A percentile compares a stretch with the other conserved stretches of the same genome.
phyloP scores from a whole-genome alignment of 2,113 vertebrate genomes.

The Melanocharis versteri region DNA sequence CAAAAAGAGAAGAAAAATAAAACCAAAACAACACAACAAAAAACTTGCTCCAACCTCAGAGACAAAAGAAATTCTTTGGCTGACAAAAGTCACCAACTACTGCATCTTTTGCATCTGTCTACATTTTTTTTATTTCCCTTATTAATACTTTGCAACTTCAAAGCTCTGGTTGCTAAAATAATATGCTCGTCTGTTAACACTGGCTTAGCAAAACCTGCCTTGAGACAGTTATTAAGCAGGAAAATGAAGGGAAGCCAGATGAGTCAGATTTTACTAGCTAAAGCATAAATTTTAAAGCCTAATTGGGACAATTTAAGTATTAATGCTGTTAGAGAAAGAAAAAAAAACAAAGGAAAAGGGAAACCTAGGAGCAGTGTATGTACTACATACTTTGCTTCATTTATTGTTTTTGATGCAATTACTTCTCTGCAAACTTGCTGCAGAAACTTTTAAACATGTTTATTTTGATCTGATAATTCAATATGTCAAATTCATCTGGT shows the following conservation, averaged over 20 bases:
- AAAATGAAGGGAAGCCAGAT: background rate
- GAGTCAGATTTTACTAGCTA: background rate
- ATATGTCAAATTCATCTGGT: background rate
- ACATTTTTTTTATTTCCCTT: background rate
- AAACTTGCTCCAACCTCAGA: background rate
- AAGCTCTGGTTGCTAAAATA: background rate
- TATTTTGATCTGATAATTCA: background rate
- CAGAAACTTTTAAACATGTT: background rate
- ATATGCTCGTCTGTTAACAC: background rate
- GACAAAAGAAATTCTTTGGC: conserved; percentile 16
- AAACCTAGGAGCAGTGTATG: background rate
- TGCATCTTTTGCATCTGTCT: background rate
- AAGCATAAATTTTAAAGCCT: conserved; percentile 24
- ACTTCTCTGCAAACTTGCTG: background rate
- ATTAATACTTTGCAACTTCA: conserved; percentile 3
- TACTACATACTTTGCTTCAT: background rate
- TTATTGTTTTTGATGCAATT: background rate
- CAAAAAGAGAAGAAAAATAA: background rate
- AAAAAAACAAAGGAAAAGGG: background rate
- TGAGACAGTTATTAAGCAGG: background rate
- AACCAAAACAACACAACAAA: background rate
- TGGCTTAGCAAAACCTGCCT: background rate
- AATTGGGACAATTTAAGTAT: background rate
- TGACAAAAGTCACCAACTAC: background rate
- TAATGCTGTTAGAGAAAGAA: background rate